A percentile compares a stretch with the other conserved stretches of the same genome.
Conservation (phyloP, 2,113 vertebrate species). For the Emberiza fucata region DNA sequence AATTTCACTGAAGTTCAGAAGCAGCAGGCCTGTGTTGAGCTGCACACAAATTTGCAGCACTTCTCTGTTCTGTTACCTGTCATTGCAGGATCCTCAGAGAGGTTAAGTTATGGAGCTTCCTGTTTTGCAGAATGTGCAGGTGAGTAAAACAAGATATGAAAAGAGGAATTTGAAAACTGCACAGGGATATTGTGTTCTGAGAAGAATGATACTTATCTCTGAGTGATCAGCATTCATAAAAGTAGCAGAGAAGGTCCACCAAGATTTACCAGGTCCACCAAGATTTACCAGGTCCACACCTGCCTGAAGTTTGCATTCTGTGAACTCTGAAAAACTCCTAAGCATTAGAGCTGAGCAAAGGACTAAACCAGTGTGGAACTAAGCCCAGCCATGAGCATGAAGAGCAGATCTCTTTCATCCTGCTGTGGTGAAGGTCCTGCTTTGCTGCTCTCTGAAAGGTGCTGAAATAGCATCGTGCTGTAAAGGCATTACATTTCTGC, state of each 20-base stretch:
- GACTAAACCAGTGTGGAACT: not conserved
- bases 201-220: not conserved
- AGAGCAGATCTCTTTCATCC: not conserved
- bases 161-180: not conserved
- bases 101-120: not conserved
- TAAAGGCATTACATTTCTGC: not conserved
- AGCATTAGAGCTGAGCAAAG: not conserved
- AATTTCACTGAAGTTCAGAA: not conserved
- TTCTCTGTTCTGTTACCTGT: not conserved
- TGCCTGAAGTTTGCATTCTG: not conserved
- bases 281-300: not conserved
- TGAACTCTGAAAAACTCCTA: not conserved
- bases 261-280: not conserved
- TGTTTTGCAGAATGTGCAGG: not conserved
- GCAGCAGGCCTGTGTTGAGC: not conserved
- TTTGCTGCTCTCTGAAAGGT: not conserved
- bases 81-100: constrained; percentile 23
- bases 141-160: not conserved
- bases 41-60: not conserved
- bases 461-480: rapidly evolving
- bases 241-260: not conserved
- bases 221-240: not conserved
- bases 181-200: not conserved
- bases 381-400: not conserved
- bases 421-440: not conserved